phyloP scores from a whole-genome alignment of 2,888 invertebrate species.

The Cerastoderma edule region DNA sequence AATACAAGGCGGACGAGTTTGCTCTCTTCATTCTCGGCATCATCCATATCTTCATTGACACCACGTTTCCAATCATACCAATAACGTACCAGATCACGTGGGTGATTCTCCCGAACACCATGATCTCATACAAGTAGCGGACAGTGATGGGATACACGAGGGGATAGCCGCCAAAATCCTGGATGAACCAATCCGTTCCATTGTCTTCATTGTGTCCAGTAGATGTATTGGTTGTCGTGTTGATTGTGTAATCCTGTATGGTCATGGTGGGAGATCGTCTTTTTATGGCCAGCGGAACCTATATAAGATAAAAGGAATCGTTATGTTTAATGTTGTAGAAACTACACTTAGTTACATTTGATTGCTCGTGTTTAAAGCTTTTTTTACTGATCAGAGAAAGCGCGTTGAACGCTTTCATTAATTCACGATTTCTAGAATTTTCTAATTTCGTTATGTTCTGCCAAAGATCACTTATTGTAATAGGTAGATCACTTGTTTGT shows the following conservation, averaged over 20 bases:
- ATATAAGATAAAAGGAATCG: too few relatives aligned
- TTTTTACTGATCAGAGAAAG: too few relatives aligned
- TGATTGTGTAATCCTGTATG: conserved; percentile 7
- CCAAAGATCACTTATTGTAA: too few relatives aligned
- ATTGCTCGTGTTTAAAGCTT: too few relatives aligned
- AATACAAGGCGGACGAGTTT: conserved; percentile 81
- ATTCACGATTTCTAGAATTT: too few relatives aligned
- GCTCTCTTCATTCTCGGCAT: conserved; percentile 76
- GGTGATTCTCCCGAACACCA: conserved; percentile 74
- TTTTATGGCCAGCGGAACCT: too few relatives aligned
- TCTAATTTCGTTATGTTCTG: too few relatives aligned
- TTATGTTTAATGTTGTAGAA: too few relatives aligned
- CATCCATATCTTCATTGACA: conserved; percentile 80
- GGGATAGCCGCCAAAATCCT: conserved; percentile 28
- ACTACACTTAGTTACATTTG: too few relatives aligned
- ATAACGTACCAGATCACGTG: conserved; percentile 80
- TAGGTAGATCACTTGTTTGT: too few relatives aligned
- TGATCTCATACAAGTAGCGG: conserved; percentile 63
- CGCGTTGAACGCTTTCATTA: too few relatives aligned
- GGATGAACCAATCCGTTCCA: conserved; percentile 4
- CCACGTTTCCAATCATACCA: conserved; percentile 78
- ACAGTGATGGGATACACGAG: conserved; percentile 50
- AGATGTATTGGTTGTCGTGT: not conserved
- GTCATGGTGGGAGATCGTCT: too few relatives aligned
- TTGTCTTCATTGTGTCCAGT: not conserved